Percentiles rank a stretch among this genome's conserved stretches.
Evolutionary conservation across 2,888 invertebrate genomes (phyloP).

Genomic region (Tridacna gigas): DNA sequence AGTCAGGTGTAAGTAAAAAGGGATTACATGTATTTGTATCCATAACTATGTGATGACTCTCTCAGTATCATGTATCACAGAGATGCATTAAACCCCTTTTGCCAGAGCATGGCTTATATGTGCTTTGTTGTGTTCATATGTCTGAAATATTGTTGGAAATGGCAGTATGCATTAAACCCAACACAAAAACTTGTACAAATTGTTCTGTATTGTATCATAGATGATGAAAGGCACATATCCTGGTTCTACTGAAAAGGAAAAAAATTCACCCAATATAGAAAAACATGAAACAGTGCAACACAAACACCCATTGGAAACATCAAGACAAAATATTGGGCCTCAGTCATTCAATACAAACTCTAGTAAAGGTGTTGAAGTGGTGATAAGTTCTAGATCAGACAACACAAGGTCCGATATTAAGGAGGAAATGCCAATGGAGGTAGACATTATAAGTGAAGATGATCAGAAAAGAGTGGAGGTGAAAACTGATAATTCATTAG

Average conservation of each 20-base stretch:
- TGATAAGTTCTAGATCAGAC: not conserved
- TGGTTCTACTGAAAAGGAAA: not conserved
- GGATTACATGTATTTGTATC: too few relatives aligned
- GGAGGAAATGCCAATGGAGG: constrained; percentile 36
- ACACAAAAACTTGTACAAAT: too few relatives aligned
- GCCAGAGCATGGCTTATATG: too few relatives aligned
- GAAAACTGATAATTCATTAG: not conserved
- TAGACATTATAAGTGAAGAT: not conserved
- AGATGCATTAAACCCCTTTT: too few relatives aligned
- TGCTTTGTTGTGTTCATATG: too few relatives aligned
- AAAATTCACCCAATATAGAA: not conserved
- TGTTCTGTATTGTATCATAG: not conserved
- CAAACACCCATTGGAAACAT: too few relatives aligned
- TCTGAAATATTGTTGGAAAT: too few relatives aligned
- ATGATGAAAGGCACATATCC: constrained; percentile 24
- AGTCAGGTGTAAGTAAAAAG: too few relatives aligned
- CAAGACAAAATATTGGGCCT: not conserved
- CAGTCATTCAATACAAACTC: not conserved
- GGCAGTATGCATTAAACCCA: too few relatives aligned
- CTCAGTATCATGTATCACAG: too few relatives aligned
- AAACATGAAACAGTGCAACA: not conserved
- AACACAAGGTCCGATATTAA: not conserved
- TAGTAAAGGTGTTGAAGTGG: not conserved
- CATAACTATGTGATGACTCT: too few relatives aligned
- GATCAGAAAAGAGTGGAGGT: not conserved